Base-by-base conservation (phyloP, 2,797 vertebrate species). In the Mico argentatus region DNA sequence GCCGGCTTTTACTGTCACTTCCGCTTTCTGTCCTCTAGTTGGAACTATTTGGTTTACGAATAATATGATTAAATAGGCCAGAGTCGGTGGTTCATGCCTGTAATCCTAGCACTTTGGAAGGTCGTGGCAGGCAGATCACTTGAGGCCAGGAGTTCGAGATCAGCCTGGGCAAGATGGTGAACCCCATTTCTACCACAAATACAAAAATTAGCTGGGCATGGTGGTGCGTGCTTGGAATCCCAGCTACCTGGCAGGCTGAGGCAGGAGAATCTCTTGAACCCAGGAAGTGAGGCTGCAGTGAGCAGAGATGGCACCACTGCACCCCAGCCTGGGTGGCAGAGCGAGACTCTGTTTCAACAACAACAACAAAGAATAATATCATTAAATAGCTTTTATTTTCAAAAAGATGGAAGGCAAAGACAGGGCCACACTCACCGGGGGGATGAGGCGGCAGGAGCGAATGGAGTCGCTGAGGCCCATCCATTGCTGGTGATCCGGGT, bases 401-500 rank as follows among this genome's bases (percentile, higher is more conserved):
- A 36, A 64, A 92, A n/a, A 44, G 76, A 46, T 7, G 0, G 4
- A 13, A 27, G 39, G 72, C n/a, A 17, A 82, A 80, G 50, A 55
- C 50, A 84, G 85, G 90, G 46, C 55, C 73, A 61, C 57, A n/a
- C 70, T 97, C 75, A 97, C 94, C 0, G 24, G 90, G 15, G 97
- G 96, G 30, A 95, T 97, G 81, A 98, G 87, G 76, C 75, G 95
- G 92, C 92, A 98, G 72, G 92, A 97, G 4, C 57, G 87, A 87
- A 97, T 33, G 12, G 90, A 96, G 85, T 98, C 93, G 79, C 27
- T 97, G 87, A 97, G 93, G 59, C 93, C 90, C 85, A 97, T 86
- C 59, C 75, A 97, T 41, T 94, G 89, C 87, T 97, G 89, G 76
- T 91, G 96, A 59, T 98, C 94, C 11, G 92, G 84, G 91, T 97